Evolutionary conservation across 2,888 invertebrate species (phyloP), one percentile per base, ranked within the genome.

Genomic region (Omphaloscelis lunosa): DNA sequence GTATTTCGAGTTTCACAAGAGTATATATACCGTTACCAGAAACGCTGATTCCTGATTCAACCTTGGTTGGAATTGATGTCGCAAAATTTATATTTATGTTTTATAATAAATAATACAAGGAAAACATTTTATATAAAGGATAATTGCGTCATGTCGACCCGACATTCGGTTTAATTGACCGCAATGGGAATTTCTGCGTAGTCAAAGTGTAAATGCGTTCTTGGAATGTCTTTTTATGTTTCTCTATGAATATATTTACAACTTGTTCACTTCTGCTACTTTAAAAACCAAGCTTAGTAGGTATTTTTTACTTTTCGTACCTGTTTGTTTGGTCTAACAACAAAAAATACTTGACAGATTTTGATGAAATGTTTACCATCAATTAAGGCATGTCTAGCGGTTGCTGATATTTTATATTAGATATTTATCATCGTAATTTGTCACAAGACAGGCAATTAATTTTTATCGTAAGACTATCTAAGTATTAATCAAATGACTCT

Each of bases 1-100:
- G 71, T 78, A 75, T 82, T 82, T 79, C 75, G 73, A 80, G 72
- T 85, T 88, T 80, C 81, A 75, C 83, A 83, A 77, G 81, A 79
- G 70, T 63, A 58, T n/a, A 34, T 34, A 34, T 86, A 82, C 78
- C 79, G 83, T 89, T 89, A 89, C 69, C 56, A 78, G 71, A 74
- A 75, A 77, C 45, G 70, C 58, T 67, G 75, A 73, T 72, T 81
- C 73, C 82, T 75, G 74, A 75, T 75, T 59, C 68, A 78, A 69
- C 34, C 80, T 80, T 79, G 73, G 53, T 62, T 48, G 17, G 48
- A 62, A 61, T 61, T 73, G 59, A 51, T 80, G 74, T 69, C 41
- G 66, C 23, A 48, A 53, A 72, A 41, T 66, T 41, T 45, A 72
- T 67, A 45, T 58, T 80, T 76, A 59, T 58, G 61, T 74, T 74